These are phyloP conservation scores for Penaeus monodon DNA, from an alignment of 2,888 invertebrate genomes.

Conservation along the genomic window DNA sequence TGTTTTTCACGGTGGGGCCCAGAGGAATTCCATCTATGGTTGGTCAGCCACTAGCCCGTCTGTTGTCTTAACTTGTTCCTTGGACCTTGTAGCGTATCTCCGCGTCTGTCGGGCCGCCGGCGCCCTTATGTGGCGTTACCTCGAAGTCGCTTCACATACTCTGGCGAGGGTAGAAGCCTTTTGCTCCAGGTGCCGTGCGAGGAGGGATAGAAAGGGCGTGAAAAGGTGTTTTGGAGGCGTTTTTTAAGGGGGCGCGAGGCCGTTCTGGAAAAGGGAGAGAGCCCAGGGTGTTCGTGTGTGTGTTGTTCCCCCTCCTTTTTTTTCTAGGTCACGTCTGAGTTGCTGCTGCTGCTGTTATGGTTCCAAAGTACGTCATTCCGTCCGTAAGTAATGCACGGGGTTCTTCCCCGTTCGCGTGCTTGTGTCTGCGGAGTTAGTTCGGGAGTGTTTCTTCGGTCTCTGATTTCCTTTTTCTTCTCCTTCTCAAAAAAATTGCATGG, in stretches of 20 bases:
- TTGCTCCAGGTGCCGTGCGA: not conserved
- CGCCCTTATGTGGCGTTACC: not conserved
- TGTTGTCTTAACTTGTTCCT: conserved; percentile 53
- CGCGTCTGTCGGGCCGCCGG: conserved; percentile 22
- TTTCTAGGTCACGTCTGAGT: no score
- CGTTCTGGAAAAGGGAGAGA: no score
- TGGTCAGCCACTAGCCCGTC: conserved; percentile 56
- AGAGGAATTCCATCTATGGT: conserved; percentile 36
- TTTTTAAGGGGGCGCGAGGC: not conserved
- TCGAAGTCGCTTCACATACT: conserved; percentile 47
- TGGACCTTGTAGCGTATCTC: conserved; percentile 56
- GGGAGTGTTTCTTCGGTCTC: no score
- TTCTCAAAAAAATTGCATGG: not conserved
- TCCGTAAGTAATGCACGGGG: no score
- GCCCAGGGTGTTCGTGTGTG: no score
- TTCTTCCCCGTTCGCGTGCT: no score
- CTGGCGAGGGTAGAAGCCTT: conserved; percentile 36
- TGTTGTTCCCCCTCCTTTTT: no score
- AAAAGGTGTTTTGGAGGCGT: not conserved
- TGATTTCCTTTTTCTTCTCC: no score
- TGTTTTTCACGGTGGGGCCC: conserved; percentile 27
- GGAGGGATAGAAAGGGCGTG: not conserved
- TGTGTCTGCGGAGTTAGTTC: no score
- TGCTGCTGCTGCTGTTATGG: no score
- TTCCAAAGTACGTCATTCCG: no score